Conservation (phyloP, 2,797 vertebrate species). For the Hyperoplus lanceolatus region DNA sequence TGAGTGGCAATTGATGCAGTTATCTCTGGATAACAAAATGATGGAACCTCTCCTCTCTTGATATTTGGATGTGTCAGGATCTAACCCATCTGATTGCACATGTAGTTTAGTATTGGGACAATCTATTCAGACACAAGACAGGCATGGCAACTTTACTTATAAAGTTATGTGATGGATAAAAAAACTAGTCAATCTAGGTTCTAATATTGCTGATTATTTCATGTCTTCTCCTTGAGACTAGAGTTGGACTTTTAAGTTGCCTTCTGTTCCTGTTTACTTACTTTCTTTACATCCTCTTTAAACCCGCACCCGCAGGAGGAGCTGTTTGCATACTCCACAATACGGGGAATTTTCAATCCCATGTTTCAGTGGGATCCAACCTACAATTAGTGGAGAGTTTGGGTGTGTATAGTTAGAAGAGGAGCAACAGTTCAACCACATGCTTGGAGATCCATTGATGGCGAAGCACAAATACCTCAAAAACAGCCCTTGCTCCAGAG, state of each 20-base stretch:
- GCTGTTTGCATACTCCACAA: constrained; percentile 49
- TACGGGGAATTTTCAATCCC: constrained; percentile 61
- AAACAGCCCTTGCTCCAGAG: constrained; percentile 54
- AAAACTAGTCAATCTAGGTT: constrained; percentile 6
- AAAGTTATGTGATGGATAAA: not conserved
- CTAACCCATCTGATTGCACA: not conserved
- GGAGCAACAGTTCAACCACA: constrained; percentile 58
- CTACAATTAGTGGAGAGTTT: constrained; percentile 80
- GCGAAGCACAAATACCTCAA: constrained; percentile 59
- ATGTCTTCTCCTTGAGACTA: constrained; percentile 8
- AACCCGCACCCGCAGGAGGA: constrained; percentile 56
- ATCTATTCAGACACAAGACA: not conserved
- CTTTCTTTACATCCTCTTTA: constrained; percentile 59
- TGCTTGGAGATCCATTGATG: constrained; percentile 39
- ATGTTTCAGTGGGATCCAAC: constrained; percentile 69
- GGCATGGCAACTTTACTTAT: not conserved
- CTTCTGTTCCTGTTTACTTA: constrained; percentile 32
- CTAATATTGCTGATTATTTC: constrained; percentile 6
- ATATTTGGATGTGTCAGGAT: constrained; percentile 87
- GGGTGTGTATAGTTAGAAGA: constrained; percentile 64
- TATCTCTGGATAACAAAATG: constrained; percentile 35
- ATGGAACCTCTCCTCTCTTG: constrained; percentile 80
- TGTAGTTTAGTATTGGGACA: not conserved
- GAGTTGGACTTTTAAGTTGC: constrained; percentile 16
- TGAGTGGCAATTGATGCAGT: constrained; percentile 34